Evolutionary conservation across 2,888 invertebrate species (phyloP).

Genomic region (Idaea straminata): DNA sequence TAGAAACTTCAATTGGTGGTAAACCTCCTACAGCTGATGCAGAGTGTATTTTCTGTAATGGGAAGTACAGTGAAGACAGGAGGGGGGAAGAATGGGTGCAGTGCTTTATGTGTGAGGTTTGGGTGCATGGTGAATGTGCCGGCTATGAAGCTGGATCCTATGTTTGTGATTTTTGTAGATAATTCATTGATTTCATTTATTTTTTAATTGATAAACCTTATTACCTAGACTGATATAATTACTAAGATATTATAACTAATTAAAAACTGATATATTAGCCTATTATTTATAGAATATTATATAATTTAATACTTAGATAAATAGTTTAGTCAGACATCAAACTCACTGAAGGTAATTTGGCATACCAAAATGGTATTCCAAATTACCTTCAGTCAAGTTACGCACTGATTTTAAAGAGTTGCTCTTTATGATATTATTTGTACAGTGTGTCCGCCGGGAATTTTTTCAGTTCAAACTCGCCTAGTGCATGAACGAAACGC

Average conservation of each 20-base stretch:
- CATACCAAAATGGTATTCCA: constrained; percentile 11
- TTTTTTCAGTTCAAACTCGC: too few relatives aligned
- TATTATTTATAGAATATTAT: constrained; percentile 6
- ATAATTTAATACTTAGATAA: neutral
- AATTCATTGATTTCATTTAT: too few relatives aligned
- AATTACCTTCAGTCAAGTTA: constrained; percentile 12
- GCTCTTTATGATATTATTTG: constrained; percentile 8
- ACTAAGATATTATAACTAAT: constrained; percentile 2
- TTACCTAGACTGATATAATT: neutral
- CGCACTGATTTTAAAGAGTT: constrained; percentile 8
- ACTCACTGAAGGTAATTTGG: constrained; percentile 10
- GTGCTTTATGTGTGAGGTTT: constrained; percentile 10
- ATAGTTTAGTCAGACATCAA: constrained; percentile 10
- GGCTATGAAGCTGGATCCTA: constrained; percentile 5
- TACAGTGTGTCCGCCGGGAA: too few relatives aligned
- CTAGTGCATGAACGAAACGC: too few relatives aligned
- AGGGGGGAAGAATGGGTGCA: constrained; percentile 7
- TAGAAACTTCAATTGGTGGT: neutral
- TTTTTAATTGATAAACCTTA: too few relatives aligned
- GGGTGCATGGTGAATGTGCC: constrained; percentile 6
- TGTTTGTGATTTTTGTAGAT: constrained; percentile 9
- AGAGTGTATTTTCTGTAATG: neutral
- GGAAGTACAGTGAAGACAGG: constrained; percentile 8
- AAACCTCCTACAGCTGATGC: neutral
- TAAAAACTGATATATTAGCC: constrained; percentile 2